Base-by-base conservation (phyloP, 1,140 invertebrate species). In the Diorhabda carinulata region DNA sequence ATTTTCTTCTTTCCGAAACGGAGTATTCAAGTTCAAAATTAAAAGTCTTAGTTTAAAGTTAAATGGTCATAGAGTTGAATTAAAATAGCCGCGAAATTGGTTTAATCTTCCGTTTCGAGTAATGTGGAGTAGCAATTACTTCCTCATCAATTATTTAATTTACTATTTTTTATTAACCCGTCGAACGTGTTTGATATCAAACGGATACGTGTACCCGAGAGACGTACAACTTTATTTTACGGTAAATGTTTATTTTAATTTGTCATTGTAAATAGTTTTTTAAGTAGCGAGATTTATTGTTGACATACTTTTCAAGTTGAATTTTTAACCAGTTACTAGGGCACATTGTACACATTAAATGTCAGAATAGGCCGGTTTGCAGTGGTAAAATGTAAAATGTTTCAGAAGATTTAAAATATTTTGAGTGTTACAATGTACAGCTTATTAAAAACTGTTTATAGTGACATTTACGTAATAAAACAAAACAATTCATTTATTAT, bases 131-230 rank as follows among this genome's bases (percentile, higher is more conserved):
- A n/a, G 47, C 47, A 52, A 52, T 52, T n/a, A n/a, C 2, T 52
- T 8, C 47, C 6, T 52, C 47, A n/a, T 52, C n/a, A 3, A 52
- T 52, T 52, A 52, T 52, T 52, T 52, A n/a, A 52, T 52, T 52
- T 52, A 52, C n/a, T 52, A 52, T n/a, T 52, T 52, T 52, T 52
- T 52, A n/a, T 52, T 52, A 52, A 52, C n/a, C n/a, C 47, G 47
- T 8, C 47, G n/a, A 3, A 52, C 47, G 47, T 52, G 47, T n/a
- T n/a, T 2, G 3, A 52, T 52, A 52, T 52, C 47, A 8, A 52
- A 52, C 47, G 47, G 47, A 52, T 52, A 8, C n/a, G n/a, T 52
- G 6, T 52, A 52, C 47, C 47, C 47, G 47, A 52, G 47, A 52
- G 47, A 52, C n/a, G n/a, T n/a, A 52, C 47, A 52, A n/a, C 47